Conservation (phyloP, 2,113 vertebrate species). For the Tyto alba region DNA sequence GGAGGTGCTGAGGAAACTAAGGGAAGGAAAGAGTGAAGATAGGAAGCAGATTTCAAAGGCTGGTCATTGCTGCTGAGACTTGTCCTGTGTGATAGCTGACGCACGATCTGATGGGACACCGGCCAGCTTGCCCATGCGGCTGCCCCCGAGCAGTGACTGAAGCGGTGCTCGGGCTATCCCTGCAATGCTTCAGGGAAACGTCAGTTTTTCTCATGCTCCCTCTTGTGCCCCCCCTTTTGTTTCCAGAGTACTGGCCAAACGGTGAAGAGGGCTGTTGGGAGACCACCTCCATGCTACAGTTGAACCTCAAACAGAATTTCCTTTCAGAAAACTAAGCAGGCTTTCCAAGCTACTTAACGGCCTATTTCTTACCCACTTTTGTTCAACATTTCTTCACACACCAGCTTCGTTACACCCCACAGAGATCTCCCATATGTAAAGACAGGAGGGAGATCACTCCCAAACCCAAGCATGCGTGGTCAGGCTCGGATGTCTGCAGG, state of each 20-base stretch:
- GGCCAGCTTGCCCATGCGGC: too few species aligned
- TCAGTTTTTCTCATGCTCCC: too few species aligned
- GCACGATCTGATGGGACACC: neutral
- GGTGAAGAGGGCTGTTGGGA: neutral
- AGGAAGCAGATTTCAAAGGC: neutral
- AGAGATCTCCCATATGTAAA: neutral
- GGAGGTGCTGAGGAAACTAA: neutral
- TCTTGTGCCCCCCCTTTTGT: neutral
- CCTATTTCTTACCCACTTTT: neutral
- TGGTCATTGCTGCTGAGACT: neutral
- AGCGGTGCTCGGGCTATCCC: neutral
- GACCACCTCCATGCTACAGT: neutral
- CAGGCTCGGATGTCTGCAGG: neutral
- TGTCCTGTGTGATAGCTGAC: neutral
- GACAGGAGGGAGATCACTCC: too few species aligned
- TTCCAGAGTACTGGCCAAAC: neutral
- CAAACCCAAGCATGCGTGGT: neutral
- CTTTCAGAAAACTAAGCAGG: neutral
- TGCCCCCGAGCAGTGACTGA: rapidly evolving
- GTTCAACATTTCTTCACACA: too few species aligned
- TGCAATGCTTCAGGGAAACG: neutral
- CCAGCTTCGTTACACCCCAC: neutral
- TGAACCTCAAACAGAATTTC: neutral
- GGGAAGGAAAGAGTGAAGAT: neutral
- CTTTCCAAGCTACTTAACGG: neutral